phyloP scores from a whole-genome alignment of 2,113 vertebrate species.

The Gorsachius goisagi region DNA sequence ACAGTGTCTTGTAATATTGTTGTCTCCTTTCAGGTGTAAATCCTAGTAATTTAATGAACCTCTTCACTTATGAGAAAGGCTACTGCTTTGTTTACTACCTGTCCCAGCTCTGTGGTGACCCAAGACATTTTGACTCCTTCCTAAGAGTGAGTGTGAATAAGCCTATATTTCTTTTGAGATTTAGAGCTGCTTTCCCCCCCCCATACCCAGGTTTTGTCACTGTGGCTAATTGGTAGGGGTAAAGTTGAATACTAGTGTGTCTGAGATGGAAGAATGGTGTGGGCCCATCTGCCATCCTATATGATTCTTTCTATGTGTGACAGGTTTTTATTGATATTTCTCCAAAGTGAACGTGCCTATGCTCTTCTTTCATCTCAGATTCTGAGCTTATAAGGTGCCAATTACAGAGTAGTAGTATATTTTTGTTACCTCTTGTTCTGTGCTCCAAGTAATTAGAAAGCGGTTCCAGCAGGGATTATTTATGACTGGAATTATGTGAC shows the following conservation, averaged over 20 bases:
- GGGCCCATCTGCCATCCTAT: not conserved
- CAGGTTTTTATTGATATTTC: not conserved
- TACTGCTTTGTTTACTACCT: slow-evolving; percentile 97
- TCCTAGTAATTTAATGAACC: slow-evolving; percentile 96
- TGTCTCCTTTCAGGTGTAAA: slow-evolving; percentile 84
- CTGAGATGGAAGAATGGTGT: not conserved
- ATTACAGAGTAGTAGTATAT: not conserved
- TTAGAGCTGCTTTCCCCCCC: not conserved
- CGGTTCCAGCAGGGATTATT: not conserved
- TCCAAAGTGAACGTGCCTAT: not conserved
- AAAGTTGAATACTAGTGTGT: not conserved
- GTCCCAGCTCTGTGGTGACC: slow-evolving; percentile 89
- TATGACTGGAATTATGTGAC: not conserved
- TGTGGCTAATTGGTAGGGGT: not conserved
- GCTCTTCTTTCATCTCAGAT: not conserved
- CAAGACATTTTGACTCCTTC: slow-evolving; percentile 87
- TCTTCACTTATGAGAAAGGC: slow-evolving; percentile 98
- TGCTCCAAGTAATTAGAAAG: not conserved
- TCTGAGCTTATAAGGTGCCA: not conserved
- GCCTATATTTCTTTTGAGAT: not conserved
- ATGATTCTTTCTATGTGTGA: not conserved
- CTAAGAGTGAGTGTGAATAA: slow-evolving; percentile 80
- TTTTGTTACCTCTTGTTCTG: not conserved
- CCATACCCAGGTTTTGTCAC: not conserved
- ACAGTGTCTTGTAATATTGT: not conserved